phyloP scores from a whole-genome alignment of 2,888 invertebrate genomes.

The Empis stercorea region DNA sequence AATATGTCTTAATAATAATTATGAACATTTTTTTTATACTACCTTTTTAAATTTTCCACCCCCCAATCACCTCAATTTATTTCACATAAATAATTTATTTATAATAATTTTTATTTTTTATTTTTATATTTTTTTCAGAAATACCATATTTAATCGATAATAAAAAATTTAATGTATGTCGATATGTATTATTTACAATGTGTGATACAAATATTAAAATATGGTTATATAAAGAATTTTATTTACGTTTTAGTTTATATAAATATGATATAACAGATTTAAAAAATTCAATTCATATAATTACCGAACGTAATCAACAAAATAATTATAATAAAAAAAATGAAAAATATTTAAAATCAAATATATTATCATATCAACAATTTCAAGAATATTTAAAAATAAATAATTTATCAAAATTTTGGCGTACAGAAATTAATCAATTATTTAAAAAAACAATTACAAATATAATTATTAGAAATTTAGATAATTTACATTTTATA shows the following conservation, averaged over 20 bases:
- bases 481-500: constrained; percentile 53
- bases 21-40: too few relatives aligned
- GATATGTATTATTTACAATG: constrained; percentile 67
- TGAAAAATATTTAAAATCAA: constrained; percentile 52
- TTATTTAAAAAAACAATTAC: constrained; percentile 69
- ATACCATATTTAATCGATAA: constrained; percentile 67
- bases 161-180: constrained; percentile 84
- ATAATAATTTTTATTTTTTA: not conserved
- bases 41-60: too few relatives aligned
- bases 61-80: too few relatives aligned
- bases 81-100: too few relatives aligned
- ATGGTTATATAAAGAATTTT: constrained; percentile 78
- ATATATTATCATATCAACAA: constrained; percentile 73
- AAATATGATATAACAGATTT: constrained; percentile 64
- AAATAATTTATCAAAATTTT: constrained; percentile 36
- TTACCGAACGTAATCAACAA: constrained; percentile 76
- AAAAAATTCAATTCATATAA: constrained; percentile 70
- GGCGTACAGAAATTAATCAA: constrained; percentile 64
- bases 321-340: constrained; percentile 41
- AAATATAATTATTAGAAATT: constrained; percentile 64
- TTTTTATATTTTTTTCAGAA: constrained; percentile 39
- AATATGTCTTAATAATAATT: too few relatives aligned
- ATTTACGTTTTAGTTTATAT: constrained; percentile 76
- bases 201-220: constrained; percentile 61
- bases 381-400: constrained; percentile 49